A percentile compares a stretch with the other conserved stretches of the same genome.
Evolutionary conservation across 1,140 invertebrate species (phyloP).

Genomic region (Yoshiicerus persimilis): DNA sequence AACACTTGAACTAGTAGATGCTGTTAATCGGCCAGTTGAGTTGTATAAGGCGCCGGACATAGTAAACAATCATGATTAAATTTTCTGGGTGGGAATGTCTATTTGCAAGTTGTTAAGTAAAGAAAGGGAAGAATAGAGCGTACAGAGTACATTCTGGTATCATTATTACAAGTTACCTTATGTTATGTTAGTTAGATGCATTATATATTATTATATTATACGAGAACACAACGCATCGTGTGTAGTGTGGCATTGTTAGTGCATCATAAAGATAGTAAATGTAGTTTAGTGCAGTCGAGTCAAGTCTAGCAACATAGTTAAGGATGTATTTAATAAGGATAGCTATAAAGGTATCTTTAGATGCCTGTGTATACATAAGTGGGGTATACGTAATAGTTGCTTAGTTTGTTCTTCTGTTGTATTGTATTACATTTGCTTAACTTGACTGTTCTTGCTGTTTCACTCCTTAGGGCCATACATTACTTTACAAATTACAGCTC

Average conservation of each 20-base stretch:
- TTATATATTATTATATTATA: background rate
- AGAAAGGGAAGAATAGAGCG: background rate
- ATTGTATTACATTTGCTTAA: background rate
- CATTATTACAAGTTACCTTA: background rate
- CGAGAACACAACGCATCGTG: background rate
- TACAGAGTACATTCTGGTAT: background rate
- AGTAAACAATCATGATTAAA: slow-evolving; percentile 29
- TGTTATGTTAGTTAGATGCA: background rate
- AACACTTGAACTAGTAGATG: background rate
- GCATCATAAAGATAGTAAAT: slow-evolving; percentile 10
- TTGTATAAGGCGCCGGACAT: background rate
- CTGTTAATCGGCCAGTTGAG: slow-evolving; percentile 11
- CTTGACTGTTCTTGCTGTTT: background rate
- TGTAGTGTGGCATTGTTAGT: background rate
- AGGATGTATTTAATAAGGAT: background rate
- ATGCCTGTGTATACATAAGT: background rate
- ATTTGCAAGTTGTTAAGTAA: slow-evolving; percentile 27
- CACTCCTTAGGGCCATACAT: slow-evolving; percentile 11
- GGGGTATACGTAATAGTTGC: too few relatives aligned
- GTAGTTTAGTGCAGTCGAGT: background rate
- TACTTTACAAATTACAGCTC: slow-evolving; percentile 22
- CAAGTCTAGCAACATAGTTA: background rate
- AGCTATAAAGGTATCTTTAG: background rate
- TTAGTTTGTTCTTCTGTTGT: background rate
- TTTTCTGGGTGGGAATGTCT: slow-evolving; percentile 40